phyloP scores from a whole-genome alignment of 2,113 vertebrate genomes.

The Peromyscus leucopus region DNA sequence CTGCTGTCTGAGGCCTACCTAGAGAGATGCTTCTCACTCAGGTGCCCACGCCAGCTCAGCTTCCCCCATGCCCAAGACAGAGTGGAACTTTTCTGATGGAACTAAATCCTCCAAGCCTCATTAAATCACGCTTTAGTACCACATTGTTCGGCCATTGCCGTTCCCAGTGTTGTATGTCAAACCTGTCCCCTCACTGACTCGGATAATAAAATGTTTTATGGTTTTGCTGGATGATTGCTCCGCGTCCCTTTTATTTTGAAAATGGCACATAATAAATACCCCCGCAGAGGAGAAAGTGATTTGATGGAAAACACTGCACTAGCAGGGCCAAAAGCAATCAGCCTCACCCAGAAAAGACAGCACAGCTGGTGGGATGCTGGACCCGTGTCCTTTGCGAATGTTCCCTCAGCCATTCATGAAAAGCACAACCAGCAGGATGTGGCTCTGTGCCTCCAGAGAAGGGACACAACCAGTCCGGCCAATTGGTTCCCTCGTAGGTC shows the following conservation, averaged over 20 bases:
- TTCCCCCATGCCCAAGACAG: conserved; percentile 57
- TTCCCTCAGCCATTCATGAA: conserved; percentile 65
- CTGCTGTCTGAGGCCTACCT: conserved; percentile 15
- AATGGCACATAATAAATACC: conserved; percentile 84
- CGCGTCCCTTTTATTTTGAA: conserved; percentile 79
- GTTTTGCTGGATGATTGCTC: conserved; percentile 83
- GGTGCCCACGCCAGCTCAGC: background rate
- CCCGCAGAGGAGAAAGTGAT: conserved; percentile 70
- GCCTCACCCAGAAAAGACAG: conserved; percentile 71
- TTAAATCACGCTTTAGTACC: conserved; percentile 82
- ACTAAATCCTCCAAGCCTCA: conserved; percentile 83
- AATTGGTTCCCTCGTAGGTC: background rate
- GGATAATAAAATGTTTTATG: conserved; percentile 84
- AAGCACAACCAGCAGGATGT: conserved; percentile 44
- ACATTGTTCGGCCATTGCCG: conserved; percentile 77
- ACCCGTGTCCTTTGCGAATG: conserved; percentile 60
- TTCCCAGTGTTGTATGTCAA: conserved; percentile 81
- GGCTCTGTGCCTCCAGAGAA: background rate
- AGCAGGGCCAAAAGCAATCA: conserved; percentile 78
- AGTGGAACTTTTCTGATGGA: conserved; percentile 73
- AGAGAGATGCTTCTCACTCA: conserved; percentile 19
- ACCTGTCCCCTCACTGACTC: conserved; percentile 78
- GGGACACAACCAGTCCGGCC: background rate
- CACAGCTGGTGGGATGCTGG: conserved; percentile 68
- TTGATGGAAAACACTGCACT: conserved; percentile 75